Evolutionary conservation across 2,113 vertebrate species (phyloP), one percentile per base, ranked within the genome.

Genomic region (Oophaga pumilio): DNA sequence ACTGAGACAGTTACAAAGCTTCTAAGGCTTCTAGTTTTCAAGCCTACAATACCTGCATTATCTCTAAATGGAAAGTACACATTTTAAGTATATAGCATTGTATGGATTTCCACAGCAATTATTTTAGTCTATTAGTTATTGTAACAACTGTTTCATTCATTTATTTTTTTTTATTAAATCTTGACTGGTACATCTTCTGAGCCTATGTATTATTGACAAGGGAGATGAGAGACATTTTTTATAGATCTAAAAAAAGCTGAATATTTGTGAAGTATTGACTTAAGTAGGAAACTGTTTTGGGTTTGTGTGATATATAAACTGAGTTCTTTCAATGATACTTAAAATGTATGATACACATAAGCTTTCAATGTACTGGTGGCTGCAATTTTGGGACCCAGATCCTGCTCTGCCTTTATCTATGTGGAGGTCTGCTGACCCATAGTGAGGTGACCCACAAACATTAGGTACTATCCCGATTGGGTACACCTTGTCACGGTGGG

Each of bases 1-100:
- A 74, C 71, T 74, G 71, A 80, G 78, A 17, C 78, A 60, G 24
- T 80, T 20, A 66, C 62, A 66, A 66, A 68, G 80, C 62, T 50
- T 74, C 60, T 68, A 52, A n/a, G 33, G 22, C 20, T 66, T 66
- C 57, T 66, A 12, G n/a, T 68, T 50, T 52, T 52, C 50, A 82
- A 66, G n/a, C 10, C 43, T 82, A 50, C 43, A 50, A 43, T 82
- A 82, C 56, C 18, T 49, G 43, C 28, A 43, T 66, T 68, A 24
- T 66, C 33, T 49, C 20, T 49, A 13, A 49, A 43, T 17, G 33
- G 57, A 57, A 59, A 20, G 56, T 8, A 18, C 57, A 60, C 28
- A 62, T 64, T 62, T 49, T 22, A 62, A 81, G 64, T 62, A 62
- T 49, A 59, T 33, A 81, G 26, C 17, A 64, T 49, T 50, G 28